Evolutionary conservation across 1,140 invertebrate genomes (phyloP).

Genomic region (Hycleus cichorii): DNA sequence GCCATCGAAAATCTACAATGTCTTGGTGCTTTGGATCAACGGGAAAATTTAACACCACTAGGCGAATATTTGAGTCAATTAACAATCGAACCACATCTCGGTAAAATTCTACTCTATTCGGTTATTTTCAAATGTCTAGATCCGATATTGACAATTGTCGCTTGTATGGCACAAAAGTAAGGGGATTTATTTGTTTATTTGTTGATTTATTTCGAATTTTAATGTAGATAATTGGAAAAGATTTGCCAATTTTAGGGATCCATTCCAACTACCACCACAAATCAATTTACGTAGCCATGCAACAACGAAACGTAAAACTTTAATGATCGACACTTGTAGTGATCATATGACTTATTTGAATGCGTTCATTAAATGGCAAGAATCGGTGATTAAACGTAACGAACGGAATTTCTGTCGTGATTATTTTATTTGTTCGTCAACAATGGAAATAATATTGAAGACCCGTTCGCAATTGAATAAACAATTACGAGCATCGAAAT

Average conservation of each 20-base stretch:
- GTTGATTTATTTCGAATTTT: no score
- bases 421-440: conserved; percentile 71
- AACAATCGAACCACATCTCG: conserved; percentile 83
- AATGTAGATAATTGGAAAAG: no score
- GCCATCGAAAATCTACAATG: conserved; percentile 62
- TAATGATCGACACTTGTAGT: conserved; percentile 71
- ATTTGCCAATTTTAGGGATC: conserved; percentile 50
- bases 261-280: conserved; percentile 68
- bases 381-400: conserved; percentile 12
- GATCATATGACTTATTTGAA: conserved; percentile 87
- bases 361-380: conserved; percentile 75
- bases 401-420: conserved; percentile 61
- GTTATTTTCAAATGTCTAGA: conserved; percentile 90
- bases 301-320: conserved; percentile 53
- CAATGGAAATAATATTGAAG: conserved; percentile 80
- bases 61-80: conserved; percentile 78
- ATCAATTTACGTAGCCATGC: conserved; percentile 58
- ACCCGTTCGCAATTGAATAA: conserved; percentile 73
- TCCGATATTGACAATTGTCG: conserved; percentile 88
- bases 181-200: conserved; percentile 2
- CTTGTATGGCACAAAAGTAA: conserved; percentile 72
- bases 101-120: conserved; percentile 86
- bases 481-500: conserved; percentile 76
- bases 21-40: conserved; percentile 69
- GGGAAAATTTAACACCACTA: conserved; percentile 68